Conservation (phyloP, 2,888 invertebrate genomes). For the Lithophane leautieri region DNA sequence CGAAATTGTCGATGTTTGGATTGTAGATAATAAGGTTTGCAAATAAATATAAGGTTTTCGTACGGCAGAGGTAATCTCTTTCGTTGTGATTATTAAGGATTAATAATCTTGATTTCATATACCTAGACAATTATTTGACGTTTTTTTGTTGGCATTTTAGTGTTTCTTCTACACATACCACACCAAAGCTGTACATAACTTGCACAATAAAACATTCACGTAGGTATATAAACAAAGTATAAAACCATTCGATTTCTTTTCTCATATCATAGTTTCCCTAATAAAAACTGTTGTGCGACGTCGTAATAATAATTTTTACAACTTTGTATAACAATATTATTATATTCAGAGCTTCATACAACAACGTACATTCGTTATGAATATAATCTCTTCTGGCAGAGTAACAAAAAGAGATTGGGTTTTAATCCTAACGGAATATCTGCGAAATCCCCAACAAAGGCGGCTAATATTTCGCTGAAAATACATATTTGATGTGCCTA, state of each 20-base stretch:
- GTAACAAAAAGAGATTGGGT: slow-evolving; percentile 82
- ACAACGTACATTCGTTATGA: slow-evolving; percentile 71
- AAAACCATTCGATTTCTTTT: slow-evolving; percentile 59
- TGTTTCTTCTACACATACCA: slow-evolving; percentile 1
- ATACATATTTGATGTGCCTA: slow-evolving; percentile 74
- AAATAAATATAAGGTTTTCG: not conserved
- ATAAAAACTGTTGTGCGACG: slow-evolving; percentile 65
- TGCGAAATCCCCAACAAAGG: slow-evolving; percentile 73
- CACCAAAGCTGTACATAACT: slow-evolving; percentile 8
- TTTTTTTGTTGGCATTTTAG: not conserved
- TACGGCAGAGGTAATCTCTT: not conserved
- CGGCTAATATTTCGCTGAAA: slow-evolving; percentile 73
- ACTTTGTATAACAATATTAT: slow-evolving; percentile 69
- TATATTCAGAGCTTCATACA: slow-evolving; percentile 70
- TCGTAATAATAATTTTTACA: slow-evolving; percentile 72
- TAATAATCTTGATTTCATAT: not conserved
- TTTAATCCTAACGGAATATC: slow-evolving; percentile 81
- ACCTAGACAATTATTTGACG: not conserved
- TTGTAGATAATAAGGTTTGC: slow-evolving; percentile 33
- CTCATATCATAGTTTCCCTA: slow-evolving; percentile 58
- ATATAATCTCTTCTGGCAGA: slow-evolving; percentile 79
- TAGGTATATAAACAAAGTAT: slow-evolving; percentile 54
- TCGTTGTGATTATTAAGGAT: not conserved
- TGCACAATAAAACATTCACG: slow-evolving; percentile 44
- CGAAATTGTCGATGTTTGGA: slow-evolving; percentile 50